These are phyloP conservation scores for Melitaea cinxia DNA, from an alignment of 1,140 invertebrate species.

Conservation along the genomic window DNA sequence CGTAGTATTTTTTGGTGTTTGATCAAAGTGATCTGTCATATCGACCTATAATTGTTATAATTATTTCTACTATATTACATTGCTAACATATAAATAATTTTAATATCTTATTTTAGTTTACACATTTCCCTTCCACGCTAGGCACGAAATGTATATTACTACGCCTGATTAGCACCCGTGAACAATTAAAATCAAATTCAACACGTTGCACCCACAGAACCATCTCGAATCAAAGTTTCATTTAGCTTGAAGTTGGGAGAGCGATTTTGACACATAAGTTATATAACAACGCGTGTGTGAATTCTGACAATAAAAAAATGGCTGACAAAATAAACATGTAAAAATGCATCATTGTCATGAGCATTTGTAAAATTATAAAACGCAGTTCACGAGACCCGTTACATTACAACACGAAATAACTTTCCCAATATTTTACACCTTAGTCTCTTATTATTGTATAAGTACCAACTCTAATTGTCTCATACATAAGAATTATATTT, in stretches of 20 bases:
- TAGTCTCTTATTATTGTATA: conserved; percentile 15
- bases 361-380: conserved; percentile 21
- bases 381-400: conserved; percentile 21
- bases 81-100: no score
- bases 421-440: conserved; percentile 29
- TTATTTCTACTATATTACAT: no score
- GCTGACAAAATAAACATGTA: conserved; percentile 30
- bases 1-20: no score
- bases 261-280: conserved; percentile 8
- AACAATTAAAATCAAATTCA: no score
- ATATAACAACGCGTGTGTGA: conserved; percentile 20
- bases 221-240: no score
- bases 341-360: conserved; percentile 26
- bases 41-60: no score
- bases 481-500: background rate
- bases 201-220: no score
- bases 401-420: conserved; percentile 23
- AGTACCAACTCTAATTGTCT: background rate
- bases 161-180: no score
- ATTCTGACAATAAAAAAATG: conserved; percentile 17
- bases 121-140: no score
- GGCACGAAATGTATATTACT: no score
- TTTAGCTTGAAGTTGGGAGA: background rate
- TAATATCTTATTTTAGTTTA: no score
- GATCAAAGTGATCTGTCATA: no score